Evolutionary conservation across 2,888 invertebrate species (phyloP), one percentile per base, ranked within the genome.

Genomic region (Galeopsomyia nigrocyanea): DNA sequence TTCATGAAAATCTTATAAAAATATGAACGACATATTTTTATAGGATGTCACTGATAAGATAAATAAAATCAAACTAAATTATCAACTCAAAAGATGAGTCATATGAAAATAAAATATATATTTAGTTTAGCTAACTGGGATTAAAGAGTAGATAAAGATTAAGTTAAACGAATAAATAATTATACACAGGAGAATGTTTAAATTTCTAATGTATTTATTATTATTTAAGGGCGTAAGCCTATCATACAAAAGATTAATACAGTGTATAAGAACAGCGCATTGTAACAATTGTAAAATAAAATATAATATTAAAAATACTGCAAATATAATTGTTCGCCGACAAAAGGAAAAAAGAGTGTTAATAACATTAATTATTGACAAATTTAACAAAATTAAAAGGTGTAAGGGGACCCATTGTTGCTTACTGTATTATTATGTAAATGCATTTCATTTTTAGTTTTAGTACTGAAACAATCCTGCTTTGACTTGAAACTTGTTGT

Each of bases 241-340:
- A 67, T 75, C 68, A 68, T 73, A 75, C 69, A 72, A 73, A 73
- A 71, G 56, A 73, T 73, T 70, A 73, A 75, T 75, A 72, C 57
- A 71, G 68, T 51, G 61, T 73, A 68, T 71, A 62, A 56, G 67
- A 71, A 75, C 68, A 75, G 46, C 17, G 19, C 70, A 39, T 68
- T 68, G 58, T 75, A 75, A 71, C 71, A 75, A 69, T 61, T 66
- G 47, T 46, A 67, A 68, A 71, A 61, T 67, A 67, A 72, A 66
- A 66, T 69, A 67, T 53, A 53, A 51, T 47, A 55, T 57, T 67
- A 70, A 64, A 16, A 75, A 75, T 70, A 72, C 66, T 75, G 67
- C 65, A 56, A 72, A 58, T 58, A 64, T 69, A 60, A 64, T 69
- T 72, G 51, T 49, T 68, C 58, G 31, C 6, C 55, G 17, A 62